Percentiles rank a stretch among this genome's conserved stretches.
Conservation (phyloP, 2,113 vertebrate genomes). For the Engystomops pustulosus region DNA sequence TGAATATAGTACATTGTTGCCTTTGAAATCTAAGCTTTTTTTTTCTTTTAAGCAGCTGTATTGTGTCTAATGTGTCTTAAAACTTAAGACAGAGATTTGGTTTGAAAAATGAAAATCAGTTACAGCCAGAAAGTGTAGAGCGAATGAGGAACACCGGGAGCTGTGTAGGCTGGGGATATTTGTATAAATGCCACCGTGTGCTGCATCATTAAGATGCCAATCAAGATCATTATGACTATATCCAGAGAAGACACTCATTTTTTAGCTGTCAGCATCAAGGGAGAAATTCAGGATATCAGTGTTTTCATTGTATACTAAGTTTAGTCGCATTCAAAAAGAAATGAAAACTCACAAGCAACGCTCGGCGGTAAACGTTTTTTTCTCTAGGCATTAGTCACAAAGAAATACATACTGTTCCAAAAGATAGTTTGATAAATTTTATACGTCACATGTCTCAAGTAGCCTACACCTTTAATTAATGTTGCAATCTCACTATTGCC, state of each 20-base stretch:
- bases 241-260: conserved; percentile 28
- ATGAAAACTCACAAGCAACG: conserved; percentile 9
- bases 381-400: background rate
- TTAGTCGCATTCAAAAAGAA: conserved; percentile 15
- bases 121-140: background rate
- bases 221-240: conserved; percentile 47
- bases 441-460: no score
- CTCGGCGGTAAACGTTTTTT: background rate
- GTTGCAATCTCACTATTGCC: no score
- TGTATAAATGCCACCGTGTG: conserved; percentile 34
- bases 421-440: background rate
- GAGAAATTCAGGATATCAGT: conserved; percentile 18
- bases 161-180: conserved; percentile 56
- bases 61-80: background rate
- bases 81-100: background rate
- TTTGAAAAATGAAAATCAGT: conserved; percentile 12
- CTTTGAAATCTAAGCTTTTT: background rate
- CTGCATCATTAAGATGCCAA: conserved; percentile 52
- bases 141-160: conserved; percentile 2
- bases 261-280: conserved; percentile 46
- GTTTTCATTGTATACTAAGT: conserved; percentile 37
- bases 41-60: background rate
- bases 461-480: background rate
- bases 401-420: background rate
- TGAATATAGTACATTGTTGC: background rate